Evolutionary conservation across 2,113 vertebrate genomes (phyloP), one percentile per base, ranked within the genome.

Genomic region (Myotis davidii): DNA sequence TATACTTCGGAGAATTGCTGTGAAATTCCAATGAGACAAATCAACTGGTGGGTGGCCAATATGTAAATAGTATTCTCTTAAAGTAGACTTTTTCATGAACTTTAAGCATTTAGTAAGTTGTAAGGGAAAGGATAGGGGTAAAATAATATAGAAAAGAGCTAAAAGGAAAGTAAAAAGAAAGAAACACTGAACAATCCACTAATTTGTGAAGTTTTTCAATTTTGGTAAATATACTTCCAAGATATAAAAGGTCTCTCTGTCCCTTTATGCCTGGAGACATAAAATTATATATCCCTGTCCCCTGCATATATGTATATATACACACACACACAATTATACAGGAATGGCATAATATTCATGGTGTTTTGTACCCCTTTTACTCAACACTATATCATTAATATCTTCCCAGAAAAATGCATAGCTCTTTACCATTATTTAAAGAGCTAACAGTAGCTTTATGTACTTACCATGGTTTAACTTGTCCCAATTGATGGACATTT

Each of bases 141-240:
- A 59, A 72, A 76, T 79, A 59, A 32, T 11, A 74, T 8, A 59
- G 64, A 65, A 67, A 96, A 78, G 14, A 56, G 59, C 34, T 72
- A 65, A 85, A 89, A 67, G 18, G 56, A 82, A 74, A 84, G 32
- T 39, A 84, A 32, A 20, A n/a, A 20, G 83, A 83, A 85, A 77
- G 23, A 54, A 21, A 45, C 45, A 67, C 48, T 37, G 56, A 79
- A 85, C 39, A 76, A 74, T 73, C 39, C 2, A 52, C 56, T 90
- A 78, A 83, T 69, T 6, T 27, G 77, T 69, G 56, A 90, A 50
- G 39, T 23, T 89, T 69, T 92, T 90, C 64, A 78, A 56, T 72
- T 92, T 93, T 78, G 70, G 12, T 39, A 74, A 72, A 78, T 83
- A 65, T 4, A 65, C 27, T 78, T 84, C 76, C 6, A 95, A 93